Percentiles rank a stretch among this genome's conserved stretches.
Evolutionary conservation across 2,888 invertebrate genomes (phyloP).

Genomic region (Drosophila fungiperda): DNA sequence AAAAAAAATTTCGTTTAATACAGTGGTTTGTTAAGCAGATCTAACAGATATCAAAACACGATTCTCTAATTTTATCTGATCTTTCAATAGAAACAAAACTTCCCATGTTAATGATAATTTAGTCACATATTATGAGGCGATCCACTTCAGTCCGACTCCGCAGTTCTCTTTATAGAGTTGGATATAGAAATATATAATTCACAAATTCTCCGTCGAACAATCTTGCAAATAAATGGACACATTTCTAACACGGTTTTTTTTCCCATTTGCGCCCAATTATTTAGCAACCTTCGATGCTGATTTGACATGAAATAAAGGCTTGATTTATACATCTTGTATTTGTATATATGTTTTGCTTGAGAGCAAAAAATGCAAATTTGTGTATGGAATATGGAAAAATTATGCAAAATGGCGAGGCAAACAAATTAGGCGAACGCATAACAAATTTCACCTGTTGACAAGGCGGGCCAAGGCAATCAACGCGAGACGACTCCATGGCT

Average conservation of each 20-base stretch:
- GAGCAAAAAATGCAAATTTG: conserved; percentile 60
- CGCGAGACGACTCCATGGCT: conserved; percentile 29
- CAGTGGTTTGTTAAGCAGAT: neutral
- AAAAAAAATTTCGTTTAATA: neutral
- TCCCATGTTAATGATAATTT: neutral
- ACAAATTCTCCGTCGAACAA: neutral
- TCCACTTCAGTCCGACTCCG: neutral
- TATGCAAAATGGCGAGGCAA: conserved; percentile 56
- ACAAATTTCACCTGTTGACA: conserved; percentile 72
- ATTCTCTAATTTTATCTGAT: neutral
- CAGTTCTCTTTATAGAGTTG: neutral
- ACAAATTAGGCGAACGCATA: conserved; percentile 61
- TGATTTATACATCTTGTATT: conserved; percentile 44
- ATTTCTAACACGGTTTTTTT: conserved; percentile 21
- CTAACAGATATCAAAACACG: neutral
- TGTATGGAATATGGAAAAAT: conserved; percentile 59
- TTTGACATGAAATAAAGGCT: conserved; percentile 49
- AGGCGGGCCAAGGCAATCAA: conserved; percentile 68
- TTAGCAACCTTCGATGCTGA: conserved; percentile 50
- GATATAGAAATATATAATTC: neutral
- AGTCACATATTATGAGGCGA: neutral
- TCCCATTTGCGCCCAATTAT: conserved; percentile 45
- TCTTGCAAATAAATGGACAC: conserved; percentile 19
- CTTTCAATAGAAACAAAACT: neutral
- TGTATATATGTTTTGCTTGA: conserved; percentile 4